Evolutionary conservation across 2,113 vertebrate species (phyloP).

Genomic region (Channa argus): DNA sequence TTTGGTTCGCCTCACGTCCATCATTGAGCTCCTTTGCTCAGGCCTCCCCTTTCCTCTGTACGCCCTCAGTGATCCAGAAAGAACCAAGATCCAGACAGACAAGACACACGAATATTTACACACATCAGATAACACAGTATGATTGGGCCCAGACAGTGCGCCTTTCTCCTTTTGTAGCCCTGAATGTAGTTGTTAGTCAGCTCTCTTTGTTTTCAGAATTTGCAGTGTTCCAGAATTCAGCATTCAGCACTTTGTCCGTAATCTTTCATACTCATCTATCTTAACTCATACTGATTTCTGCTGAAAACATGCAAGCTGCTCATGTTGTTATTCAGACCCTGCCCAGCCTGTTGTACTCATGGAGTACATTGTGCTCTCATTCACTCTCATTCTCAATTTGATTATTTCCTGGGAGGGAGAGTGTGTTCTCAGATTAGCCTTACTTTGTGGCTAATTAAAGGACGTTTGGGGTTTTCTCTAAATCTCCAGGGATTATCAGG

Average conservation of each 20-base stretch:
- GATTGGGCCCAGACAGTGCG: slow-evolving; percentile 48
- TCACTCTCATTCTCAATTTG: slow-evolving; percentile 11
- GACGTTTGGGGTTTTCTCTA: slow-evolving; percentile 72
- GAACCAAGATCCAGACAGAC: slow-evolving; percentile 81
- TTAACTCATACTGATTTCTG: neutral
- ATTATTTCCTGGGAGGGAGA: slow-evolving; percentile 66
- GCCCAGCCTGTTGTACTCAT: neutral
- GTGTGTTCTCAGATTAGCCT: slow-evolving; percentile 56
- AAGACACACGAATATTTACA: slow-evolving; percentile 49
- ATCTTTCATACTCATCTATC: neutral
- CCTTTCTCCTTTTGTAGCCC: slow-evolving; percentile 13
- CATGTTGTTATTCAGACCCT: slow-evolving; percentile 1
- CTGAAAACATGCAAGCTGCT: neutral
- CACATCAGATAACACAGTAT: slow-evolving; percentile 62
- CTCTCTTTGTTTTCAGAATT: slow-evolving; percentile 33
- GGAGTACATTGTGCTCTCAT: slow-evolving; percentile 15
- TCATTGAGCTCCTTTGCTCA: slow-evolving; percentile 19
- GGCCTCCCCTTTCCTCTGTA: slow-evolving; percentile 29
- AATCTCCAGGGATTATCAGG: slow-evolving; percentile 60
- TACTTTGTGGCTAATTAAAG: slow-evolving; percentile 69
- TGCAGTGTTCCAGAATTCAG: neutral
- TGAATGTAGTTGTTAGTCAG: slow-evolving; percentile 10
- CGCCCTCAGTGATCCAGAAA: slow-evolving; percentile 78
- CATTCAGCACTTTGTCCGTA: neutral
- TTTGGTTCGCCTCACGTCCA: slow-evolving; percentile 22